Percentiles rank a stretch among this genome's conserved stretches.
These are phyloP conservation scores for Taeniopygia guttata DNA, from an alignment of 2,797 vertebrate species.

Conservation along the genomic window DNA sequence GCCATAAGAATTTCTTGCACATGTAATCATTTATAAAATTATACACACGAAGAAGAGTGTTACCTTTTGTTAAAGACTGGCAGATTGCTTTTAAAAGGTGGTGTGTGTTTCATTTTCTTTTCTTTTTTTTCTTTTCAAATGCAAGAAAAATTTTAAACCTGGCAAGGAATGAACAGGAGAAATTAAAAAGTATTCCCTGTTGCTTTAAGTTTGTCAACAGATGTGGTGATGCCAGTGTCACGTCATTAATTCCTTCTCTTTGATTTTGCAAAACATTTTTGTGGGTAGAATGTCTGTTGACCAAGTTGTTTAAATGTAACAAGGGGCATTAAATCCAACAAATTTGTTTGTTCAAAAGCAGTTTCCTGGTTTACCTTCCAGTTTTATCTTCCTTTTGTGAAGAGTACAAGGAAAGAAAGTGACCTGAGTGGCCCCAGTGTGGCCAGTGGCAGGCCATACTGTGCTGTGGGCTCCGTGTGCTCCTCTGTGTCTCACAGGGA, in stretches of 20 bases:
- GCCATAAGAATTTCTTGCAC: neutral
- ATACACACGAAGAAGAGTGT: neutral
- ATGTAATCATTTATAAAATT: neutral
- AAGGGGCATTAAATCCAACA: neutral
- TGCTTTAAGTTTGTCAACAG: neutral
- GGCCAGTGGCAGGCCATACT: too few species aligned
- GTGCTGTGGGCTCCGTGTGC: neutral
- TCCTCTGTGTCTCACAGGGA: neutral
- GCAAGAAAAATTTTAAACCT: neutral
- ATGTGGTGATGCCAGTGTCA: neutral
- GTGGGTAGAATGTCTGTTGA: neutral
- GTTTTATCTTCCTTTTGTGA: neutral
- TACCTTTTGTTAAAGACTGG: neutral
- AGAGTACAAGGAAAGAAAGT: neutral
- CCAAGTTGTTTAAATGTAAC: neutral
- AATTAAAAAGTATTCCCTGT: neutral
- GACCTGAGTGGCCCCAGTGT: accelerated
- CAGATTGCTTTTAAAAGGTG: neutral
- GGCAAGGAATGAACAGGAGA: neutral
- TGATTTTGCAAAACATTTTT: neutral
- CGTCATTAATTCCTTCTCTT: neutral
- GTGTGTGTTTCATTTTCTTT: neutral
- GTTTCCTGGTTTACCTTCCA: neutral
- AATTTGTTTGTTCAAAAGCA: neutral
- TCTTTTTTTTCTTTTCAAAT: neutral